Evolutionary conservation across 2,797 vertebrate species (phyloP).

Genomic region (Moxostoma hubbsi): DNA sequence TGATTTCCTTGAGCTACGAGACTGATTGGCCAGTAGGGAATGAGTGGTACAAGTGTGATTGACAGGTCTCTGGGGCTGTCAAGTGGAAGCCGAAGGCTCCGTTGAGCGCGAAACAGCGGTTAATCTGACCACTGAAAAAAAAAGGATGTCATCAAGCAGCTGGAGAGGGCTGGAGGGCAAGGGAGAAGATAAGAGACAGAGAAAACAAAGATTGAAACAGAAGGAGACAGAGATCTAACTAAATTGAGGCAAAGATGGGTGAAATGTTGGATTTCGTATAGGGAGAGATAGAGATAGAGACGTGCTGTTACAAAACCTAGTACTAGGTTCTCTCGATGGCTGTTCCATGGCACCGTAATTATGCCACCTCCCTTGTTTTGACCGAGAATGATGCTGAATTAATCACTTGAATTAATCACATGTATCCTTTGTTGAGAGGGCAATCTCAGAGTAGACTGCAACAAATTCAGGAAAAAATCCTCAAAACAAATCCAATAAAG

Average conservation of each 20-base stretch:
- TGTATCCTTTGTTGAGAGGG: too few relatives aligned
- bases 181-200: not conserved
- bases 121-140: constrained; percentile 18
- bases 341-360: too few relatives aligned
- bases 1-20: constrained; percentile 21
- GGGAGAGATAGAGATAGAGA: constrained; percentile 13
- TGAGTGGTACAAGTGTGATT: not conserved
- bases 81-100: constrained; percentile 22
- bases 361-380: too few relatives aligned
- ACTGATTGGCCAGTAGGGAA: constrained; percentile 28
- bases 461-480: too few relatives aligned
- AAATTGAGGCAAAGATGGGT: not conserved
- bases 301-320: too few relatives aligned
- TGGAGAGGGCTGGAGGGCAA: not conserved
- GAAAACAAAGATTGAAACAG: constrained; percentile 22
- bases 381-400: too few relatives aligned
- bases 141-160: not conserved
- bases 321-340: too few relatives aligned
- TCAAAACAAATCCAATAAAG: too few relatives aligned
- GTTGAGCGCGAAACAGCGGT: not conserved
- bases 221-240: constrained; percentile 7
- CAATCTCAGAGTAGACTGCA: too few relatives aligned
- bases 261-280: not conserved
- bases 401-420: too few relatives aligned
- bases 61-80: constrained; percentile 41